These are phyloP conservation scores for Turnix velox DNA, from an alignment of 2,113 vertebrate genomes.

Conservation along the genomic window DNA sequence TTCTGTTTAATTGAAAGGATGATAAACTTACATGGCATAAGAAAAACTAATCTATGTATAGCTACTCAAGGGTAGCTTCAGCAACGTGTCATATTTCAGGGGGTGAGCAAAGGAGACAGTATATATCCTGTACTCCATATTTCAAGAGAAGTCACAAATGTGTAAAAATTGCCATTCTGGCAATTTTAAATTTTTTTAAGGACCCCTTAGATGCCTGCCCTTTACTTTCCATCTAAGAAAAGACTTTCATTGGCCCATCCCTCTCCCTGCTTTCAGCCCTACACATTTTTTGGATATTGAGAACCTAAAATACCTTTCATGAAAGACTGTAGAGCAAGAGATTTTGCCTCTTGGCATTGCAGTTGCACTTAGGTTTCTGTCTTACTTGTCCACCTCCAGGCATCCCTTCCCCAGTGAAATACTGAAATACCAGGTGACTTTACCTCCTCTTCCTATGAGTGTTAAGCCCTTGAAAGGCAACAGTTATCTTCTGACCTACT, in stretches of 20 bases:
- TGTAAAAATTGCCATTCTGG: background rate
- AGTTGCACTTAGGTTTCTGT: background rate
- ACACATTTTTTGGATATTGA: background rate
- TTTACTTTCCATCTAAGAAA: background rate
- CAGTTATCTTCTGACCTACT: background rate
- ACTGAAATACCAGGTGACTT: background rate
- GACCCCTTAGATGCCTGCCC: background rate
- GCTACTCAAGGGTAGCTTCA: background rate
- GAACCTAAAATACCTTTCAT: background rate
- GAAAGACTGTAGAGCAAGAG: background rate
- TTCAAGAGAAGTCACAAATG: background rate
- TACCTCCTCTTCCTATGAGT: background rate
- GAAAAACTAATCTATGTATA: background rate
- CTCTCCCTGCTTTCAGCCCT: background rate
- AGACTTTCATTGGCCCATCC: background rate
- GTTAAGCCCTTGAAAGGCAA: background rate
- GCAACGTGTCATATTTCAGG: background rate
- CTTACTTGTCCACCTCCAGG: background rate
- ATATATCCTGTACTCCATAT: background rate
- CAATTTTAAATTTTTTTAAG: background rate
- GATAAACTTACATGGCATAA: background rate
- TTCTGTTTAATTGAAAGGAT: background rate
- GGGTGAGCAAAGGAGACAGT: background rate
- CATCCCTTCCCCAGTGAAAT: background rate
- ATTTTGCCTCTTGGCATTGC: background rate